These are phyloP conservation scores for Archocentrus centrarchus DNA, from an alignment of 2,113 vertebrate genomes.

Conservation along the genomic window DNA sequence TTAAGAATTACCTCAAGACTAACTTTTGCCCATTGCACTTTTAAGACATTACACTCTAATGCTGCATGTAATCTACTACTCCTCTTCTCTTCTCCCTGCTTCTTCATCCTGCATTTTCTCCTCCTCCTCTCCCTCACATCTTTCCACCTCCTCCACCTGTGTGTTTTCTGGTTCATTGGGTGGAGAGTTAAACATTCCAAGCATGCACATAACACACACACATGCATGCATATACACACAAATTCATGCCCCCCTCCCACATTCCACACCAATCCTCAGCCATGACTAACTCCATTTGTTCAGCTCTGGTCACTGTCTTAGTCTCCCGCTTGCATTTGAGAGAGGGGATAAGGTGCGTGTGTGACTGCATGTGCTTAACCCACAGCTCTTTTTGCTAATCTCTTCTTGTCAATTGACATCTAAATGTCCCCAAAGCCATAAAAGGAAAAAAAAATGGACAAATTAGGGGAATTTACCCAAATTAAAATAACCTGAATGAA, in stretches of 20 bases:
- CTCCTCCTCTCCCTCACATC: constrained; percentile 16
- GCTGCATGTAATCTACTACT: neutral
- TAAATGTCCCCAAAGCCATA: constrained; percentile 37
- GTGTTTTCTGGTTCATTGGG: constrained; percentile 74
- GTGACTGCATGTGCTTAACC: constrained; percentile 26
- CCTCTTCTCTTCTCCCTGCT: constrained; percentile 5
- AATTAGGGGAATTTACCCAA: neutral
- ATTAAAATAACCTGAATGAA: constrained; percentile 1
- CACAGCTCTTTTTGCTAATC: constrained; percentile 13
- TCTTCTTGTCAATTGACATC: constrained; percentile 35
- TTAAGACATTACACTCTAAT: neutral
- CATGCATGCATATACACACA: constrained; percentile 6
- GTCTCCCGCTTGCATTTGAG: constrained; percentile 36
- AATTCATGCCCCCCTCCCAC: constrained; percentile 62
- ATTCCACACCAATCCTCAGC: constrained; percentile 82
- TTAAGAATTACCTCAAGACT: neutral
- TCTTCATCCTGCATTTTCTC: constrained; percentile 22
- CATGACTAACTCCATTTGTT: constrained; percentile 84
- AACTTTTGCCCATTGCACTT: neutral
- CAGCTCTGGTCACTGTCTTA: constrained; percentile 77
- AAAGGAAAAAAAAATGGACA: neutral
- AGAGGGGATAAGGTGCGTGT: constrained; percentile 10
- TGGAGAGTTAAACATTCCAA: constrained; percentile 73
- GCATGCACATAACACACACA: constrained; percentile 46
- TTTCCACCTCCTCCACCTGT: constrained; percentile 61